phyloP scores from a whole-genome alignment of 2,888 invertebrate species.

The Drosophila mimetica region DNA sequence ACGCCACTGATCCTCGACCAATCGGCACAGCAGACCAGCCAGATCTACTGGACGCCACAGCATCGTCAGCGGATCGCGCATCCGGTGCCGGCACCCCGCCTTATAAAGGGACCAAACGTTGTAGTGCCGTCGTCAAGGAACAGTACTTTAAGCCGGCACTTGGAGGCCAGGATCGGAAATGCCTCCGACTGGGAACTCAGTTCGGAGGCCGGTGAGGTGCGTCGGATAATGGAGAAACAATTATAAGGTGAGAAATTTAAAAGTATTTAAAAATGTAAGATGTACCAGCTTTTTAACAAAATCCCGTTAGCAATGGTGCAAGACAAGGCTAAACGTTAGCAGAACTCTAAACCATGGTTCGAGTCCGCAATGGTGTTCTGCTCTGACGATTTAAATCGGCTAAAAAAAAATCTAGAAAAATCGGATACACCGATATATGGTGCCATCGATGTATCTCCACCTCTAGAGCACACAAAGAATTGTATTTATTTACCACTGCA shows the following conservation, averaged over 20 bases:
- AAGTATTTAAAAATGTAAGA: no score
- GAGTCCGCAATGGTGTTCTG: no score
- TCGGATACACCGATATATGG: not conserved
- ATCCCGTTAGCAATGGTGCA: not conserved
- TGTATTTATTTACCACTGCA: constrained; percentile 7
- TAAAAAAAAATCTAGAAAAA: not conserved
- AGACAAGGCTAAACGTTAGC: not conserved
- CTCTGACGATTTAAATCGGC: not conserved
- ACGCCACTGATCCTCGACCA: constrained; percentile 82
- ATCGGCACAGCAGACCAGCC: constrained; percentile 75
- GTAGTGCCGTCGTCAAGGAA: constrained; percentile 50
- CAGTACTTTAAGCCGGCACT: constrained; percentile 5
- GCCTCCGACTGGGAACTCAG: constrained; percentile 88
- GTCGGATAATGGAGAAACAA: constrained; percentile 85
- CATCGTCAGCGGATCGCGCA: constrained; percentile 53
- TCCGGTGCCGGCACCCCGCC: constrained; percentile 62
- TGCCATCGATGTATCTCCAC: not conserved
- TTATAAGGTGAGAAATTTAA: constrained; percentile 44
- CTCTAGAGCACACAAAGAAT: constrained; percentile 5
- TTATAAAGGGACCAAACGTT: constrained; percentile 14
- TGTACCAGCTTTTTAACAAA: no score
- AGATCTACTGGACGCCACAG: constrained; percentile 82
- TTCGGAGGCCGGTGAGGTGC: constrained; percentile 90
- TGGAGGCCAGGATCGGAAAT: constrained; percentile 5
- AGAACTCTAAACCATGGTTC: not conserved